phyloP scores from a whole-genome alignment of 2,888 invertebrate genomes.

The Cheilosia vernalis region DNA sequence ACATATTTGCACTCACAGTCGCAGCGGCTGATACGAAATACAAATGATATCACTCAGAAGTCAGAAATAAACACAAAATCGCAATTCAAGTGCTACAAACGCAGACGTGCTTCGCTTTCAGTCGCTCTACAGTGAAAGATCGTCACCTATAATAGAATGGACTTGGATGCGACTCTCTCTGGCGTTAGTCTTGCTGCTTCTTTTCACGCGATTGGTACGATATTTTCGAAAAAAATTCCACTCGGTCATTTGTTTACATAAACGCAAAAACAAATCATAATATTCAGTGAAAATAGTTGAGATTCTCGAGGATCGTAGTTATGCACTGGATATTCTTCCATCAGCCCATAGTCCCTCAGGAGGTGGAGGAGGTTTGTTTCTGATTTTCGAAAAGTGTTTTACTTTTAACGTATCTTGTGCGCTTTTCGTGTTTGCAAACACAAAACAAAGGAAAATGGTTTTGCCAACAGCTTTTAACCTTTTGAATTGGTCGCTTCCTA shows the following conservation, averaged over 20 bases:
- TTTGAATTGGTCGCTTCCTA: constrained; percentile 29
- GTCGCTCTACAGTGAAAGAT: constrained; percentile 40
- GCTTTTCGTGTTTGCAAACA: not conserved
- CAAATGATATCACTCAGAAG: constrained; percentile 42
- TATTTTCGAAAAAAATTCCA: constrained; percentile 38
- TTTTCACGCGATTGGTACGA: constrained; percentile 40
- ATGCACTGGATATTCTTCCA: constrained; percentile 72
- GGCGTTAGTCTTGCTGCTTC: constrained; percentile 45
- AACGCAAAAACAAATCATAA: constrained; percentile 27
- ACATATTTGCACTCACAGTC: constrained; percentile 57
- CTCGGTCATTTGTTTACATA: constrained; percentile 51
- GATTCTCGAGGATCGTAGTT: not conserved
- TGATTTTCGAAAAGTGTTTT: not conserved
- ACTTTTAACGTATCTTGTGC: not conserved
- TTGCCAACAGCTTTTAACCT: constrained; percentile 13
- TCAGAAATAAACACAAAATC: constrained; percentile 37
- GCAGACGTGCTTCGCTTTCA: constrained; percentile 44
- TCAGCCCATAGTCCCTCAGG: constrained; percentile 56
- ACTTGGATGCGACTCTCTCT: constrained; percentile 16
- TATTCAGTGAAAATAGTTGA: constrained; percentile 23
- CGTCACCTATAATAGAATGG: constrained; percentile 11
- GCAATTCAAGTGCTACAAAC: constrained; percentile 17
- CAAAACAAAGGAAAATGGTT: constrained; percentile 30
- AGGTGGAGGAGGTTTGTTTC: constrained; percentile 61
- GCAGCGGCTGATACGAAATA: constrained; percentile 13